Percentiles rank a stretch among this genome's conserved stretches.
These are phyloP conservation scores for Denticeps clupeoides DNA, from an alignment of 2,797 vertebrate genomes.

Conservation along the genomic window DNA sequence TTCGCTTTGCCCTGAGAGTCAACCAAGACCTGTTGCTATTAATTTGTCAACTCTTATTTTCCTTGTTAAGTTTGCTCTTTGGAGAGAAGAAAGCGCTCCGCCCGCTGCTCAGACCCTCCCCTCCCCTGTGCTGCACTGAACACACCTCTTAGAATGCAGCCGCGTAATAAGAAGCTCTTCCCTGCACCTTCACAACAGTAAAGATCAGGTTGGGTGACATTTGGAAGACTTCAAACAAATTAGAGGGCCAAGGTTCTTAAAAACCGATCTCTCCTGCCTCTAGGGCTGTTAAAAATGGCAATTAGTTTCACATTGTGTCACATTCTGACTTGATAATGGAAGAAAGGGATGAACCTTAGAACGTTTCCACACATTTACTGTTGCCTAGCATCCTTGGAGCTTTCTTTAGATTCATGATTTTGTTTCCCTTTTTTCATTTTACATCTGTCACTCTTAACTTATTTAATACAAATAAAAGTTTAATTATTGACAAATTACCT, in stretches of 20 bases:
- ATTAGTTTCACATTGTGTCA: neutral
- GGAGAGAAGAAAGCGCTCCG: too few relatives aligned
- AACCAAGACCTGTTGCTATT: too few relatives aligned
- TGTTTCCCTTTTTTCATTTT: neutral
- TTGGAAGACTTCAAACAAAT: neutral
- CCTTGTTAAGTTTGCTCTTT: too few relatives aligned
- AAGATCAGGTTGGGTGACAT: neutral
- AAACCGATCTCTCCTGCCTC: neutral
- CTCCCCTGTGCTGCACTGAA: too few relatives aligned
- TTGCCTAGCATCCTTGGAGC: neutral
- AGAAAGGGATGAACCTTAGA: slow-evolving; percentile 1
- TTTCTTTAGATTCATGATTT: neutral
- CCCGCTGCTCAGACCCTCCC: too few relatives aligned
- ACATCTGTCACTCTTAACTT: too few relatives aligned
- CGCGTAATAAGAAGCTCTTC: too few relatives aligned
- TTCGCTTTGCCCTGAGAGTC: too few relatives aligned
- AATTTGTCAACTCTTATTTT: too few relatives aligned
- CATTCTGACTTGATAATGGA: neutral
- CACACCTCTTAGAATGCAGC: too few relatives aligned
- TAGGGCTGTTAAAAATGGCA: neutral
- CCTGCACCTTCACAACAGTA: neutral
- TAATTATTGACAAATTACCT: too few relatives aligned
- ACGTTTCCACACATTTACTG: neutral
- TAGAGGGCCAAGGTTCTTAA: neutral
- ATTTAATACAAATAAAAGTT: too few relatives aligned